Evolutionary conservation across 1,140 invertebrate species (phyloP).

Genomic region (Psilanteris sp.): DNA sequence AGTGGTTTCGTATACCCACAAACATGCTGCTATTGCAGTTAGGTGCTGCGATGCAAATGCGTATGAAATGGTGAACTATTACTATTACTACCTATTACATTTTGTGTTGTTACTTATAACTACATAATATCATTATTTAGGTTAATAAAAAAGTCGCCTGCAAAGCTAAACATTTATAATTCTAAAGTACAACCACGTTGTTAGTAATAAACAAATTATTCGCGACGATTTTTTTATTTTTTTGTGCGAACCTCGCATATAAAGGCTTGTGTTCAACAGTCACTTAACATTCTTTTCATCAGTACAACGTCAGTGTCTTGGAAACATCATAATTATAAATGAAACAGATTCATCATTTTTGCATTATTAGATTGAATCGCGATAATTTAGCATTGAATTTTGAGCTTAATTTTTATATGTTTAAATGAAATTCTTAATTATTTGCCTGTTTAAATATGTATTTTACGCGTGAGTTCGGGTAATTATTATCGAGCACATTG

Average conservation of each 20-base stretch:
- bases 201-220: constrained; percentile 31
- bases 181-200: background rate
- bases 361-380: too few species aligned
- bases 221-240: too few species aligned
- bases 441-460: too few species aligned
- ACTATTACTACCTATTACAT: constrained; percentile 54
- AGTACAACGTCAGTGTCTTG: too few species aligned
- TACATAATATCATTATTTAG: constrained; percentile 32
- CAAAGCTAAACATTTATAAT: background rate
- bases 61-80: constrained; percentile 59
- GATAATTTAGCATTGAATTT: too few species aligned
- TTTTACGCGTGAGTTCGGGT: constrained; percentile 21
- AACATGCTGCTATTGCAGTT: constrained; percentile 65
- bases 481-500: constrained; percentile 41
- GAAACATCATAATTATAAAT: too few species aligned
- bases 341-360: too few species aligned
- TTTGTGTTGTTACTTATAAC: constrained; percentile 45
- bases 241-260: too few species aligned
- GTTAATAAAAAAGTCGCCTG: constrained; percentile 5
- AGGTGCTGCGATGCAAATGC: constrained; percentile 58
- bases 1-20: constrained; percentile 65
- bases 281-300: too few species aligned
- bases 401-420: too few species aligned
- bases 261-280: too few species aligned
- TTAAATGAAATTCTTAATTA: too few species aligned